A percentile compares a stretch with the other conserved stretches of the same genome.
Evolutionary conservation across 1,140 invertebrate species (phyloP).

Genomic region (Hetaerina americana): DNA sequence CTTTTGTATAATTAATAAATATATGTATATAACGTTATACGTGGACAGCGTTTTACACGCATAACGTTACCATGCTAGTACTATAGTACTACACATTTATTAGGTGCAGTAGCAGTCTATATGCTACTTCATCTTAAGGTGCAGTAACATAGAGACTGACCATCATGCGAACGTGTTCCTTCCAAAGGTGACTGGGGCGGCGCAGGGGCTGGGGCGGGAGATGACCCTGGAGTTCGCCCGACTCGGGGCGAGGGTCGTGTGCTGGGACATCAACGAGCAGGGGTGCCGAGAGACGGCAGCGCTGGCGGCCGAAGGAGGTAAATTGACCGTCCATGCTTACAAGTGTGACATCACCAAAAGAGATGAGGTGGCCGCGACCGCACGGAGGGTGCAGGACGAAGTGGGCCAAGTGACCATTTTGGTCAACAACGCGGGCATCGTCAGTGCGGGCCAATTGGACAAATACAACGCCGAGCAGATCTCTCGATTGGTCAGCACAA

Average conservation of each 20-base stretch:
- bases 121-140: too few species aligned
- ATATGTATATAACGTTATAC: too few species aligned
- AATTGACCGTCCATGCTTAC: conserved; percentile 18
- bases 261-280: conserved; percentile 76
- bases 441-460: conserved; percentile 15
- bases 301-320: conserved; percentile 14
- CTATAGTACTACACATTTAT: too few species aligned
- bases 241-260: conserved; percentile 65
- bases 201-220: conserved; percentile 81
- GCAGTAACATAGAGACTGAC: too few species aligned
- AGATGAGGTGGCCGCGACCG: conserved; percentile 39
- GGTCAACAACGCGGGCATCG: conserved; percentile 23
- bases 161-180: too few species aligned
- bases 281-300: conserved; percentile 47
- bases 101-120: too few species aligned
- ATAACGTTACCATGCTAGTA: too few species aligned
- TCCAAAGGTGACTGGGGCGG: conserved; percentile 84
- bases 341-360: conserved; percentile 56
- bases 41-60: too few species aligned
- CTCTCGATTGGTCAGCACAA: conserved; percentile 19
- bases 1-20: too few species aligned
- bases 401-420: conserved; percentile 28
- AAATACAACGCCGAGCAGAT: conserved; percentile 11
- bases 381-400: conserved; percentile 41
- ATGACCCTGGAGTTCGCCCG: conserved; percentile 64